Evolutionary conservation across 2,888 invertebrate species (phyloP).

Genomic region (Eupithecia exiguata): DNA sequence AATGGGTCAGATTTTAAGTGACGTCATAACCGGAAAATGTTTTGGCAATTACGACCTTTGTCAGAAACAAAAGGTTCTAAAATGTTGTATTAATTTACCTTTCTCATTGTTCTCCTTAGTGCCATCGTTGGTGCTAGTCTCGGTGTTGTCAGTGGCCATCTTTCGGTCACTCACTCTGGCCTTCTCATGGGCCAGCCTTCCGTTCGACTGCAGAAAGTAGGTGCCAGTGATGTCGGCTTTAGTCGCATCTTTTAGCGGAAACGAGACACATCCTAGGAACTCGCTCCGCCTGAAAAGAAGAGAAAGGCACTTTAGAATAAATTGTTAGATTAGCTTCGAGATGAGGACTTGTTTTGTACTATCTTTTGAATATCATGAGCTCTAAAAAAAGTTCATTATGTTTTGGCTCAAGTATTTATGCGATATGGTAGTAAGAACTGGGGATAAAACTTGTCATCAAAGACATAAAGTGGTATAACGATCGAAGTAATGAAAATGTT

Average conservation of each 20-base stretch:
- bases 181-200: conserved; percentile 42
- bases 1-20: neutral
- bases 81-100: conserved; percentile 56
- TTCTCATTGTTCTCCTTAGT: conserved; percentile 76
- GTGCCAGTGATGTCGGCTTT: conserved; percentile 88
- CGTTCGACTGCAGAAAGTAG: conserved; percentile 85
- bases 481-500: neutral
- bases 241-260: conserved; percentile 92
- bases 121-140: conserved; percentile 76
- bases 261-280: conserved; percentile 96
- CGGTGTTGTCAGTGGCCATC: conserved; percentile 81
- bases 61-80: neutral
- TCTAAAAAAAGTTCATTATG: neutral
- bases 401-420: neutral
- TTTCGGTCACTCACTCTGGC: conserved; percentile 53
- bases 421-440: neutral
- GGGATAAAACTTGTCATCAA: neutral
- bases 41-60: neutral
- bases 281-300: conserved; percentile 93
- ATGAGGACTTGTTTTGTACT: neutral
- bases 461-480: neutral
- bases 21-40: neutral
- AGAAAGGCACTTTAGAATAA: conserved; percentile 20
- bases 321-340: neutral
- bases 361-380: neutral